A percentile compares a stretch with the other conserved stretches of the same genome.
These are phyloP conservation scores for Lagorchestes hirsutus DNA, from an alignment of 2,797 vertebrate genomes.

Conservation along the genomic window DNA sequence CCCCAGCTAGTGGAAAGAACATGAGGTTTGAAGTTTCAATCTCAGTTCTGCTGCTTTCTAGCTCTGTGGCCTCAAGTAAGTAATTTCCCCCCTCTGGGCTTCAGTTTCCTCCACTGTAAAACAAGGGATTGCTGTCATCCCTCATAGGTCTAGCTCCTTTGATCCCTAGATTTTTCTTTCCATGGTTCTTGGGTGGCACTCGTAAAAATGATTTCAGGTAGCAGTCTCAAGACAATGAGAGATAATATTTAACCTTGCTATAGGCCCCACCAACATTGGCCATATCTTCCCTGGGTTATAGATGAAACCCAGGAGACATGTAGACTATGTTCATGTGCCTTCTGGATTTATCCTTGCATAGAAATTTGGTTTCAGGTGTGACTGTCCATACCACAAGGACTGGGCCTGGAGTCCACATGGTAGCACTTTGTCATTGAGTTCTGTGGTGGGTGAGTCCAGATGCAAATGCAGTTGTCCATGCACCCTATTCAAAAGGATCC, in stretches of 20 bases:
- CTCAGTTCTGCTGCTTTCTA: background rate
- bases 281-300: constrained; percentile 4
- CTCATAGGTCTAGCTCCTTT: background rate
- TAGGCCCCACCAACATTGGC: background rate
- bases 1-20: background rate
- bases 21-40: background rate
- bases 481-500: constrained; percentile 29
- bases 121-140: background rate
- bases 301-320: background rate
- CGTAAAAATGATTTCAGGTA: constrained; percentile 6
- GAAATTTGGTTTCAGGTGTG: constrained; percentile 36
- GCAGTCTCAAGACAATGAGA: background rate
- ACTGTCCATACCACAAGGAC: background rate
- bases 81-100: background rate
- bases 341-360: background rate
- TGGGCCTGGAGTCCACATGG: background rate
- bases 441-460: background rate
- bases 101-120: background rate
- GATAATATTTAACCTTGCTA: constrained; percentile 20
- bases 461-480: background rate
- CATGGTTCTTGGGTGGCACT: background rate
- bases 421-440: background rate
- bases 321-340: background rate
- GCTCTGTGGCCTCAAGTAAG: background rate
- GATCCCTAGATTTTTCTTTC: background rate